Conservation (phyloP, 2,888 invertebrate genomes). For the Ophraella communa region DNA sequence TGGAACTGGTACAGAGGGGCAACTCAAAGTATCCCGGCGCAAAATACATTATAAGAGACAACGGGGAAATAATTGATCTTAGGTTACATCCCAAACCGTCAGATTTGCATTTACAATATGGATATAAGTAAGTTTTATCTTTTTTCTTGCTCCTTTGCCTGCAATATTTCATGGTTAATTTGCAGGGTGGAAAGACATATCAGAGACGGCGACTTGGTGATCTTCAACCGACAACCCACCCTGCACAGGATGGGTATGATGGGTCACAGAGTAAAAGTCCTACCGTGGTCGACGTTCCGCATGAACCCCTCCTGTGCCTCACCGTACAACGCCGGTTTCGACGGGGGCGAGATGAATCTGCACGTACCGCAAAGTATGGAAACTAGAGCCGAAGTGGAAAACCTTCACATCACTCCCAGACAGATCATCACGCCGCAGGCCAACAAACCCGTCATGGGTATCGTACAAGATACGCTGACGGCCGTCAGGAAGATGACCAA, state of each 20-base stretch:
- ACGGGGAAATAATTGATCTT: constrained; percentile 97
- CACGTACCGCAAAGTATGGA: constrained; percentile 99
- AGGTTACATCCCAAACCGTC: constrained; percentile 98
- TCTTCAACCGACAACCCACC: constrained; percentile 99
- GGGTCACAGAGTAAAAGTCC: constrained; percentile 96
- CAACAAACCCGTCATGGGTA: constrained; percentile 99
- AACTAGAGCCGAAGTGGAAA: constrained; percentile 94
- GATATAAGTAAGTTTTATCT: constrained; percentile 74
- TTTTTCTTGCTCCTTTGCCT: too few species aligned
- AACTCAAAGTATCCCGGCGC: constrained; percentile 99
- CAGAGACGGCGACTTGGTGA: constrained; percentile 96
- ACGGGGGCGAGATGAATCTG: constrained; percentile 99
- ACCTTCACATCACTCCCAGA: constrained; percentile 94
- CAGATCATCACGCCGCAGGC: constrained; percentile 99
- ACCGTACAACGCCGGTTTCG: constrained; percentile 99
- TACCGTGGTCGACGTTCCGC: constrained; percentile 99
- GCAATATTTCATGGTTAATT: background rate
- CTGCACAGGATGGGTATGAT: constrained; percentile 99
- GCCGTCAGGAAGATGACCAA: constrained; percentile 99
- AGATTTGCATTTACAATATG: constrained; percentile 94
- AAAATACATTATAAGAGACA: constrained; percentile 98
- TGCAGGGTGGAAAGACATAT: constrained; percentile 90
- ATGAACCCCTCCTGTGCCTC: constrained; percentile 98
- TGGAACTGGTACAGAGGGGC: constrained; percentile 93
- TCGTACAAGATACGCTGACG: constrained; percentile 94